These are phyloP conservation scores for Pocota personata DNA, from an alignment of 2,888 invertebrate species.

Conservation along the genomic window DNA sequence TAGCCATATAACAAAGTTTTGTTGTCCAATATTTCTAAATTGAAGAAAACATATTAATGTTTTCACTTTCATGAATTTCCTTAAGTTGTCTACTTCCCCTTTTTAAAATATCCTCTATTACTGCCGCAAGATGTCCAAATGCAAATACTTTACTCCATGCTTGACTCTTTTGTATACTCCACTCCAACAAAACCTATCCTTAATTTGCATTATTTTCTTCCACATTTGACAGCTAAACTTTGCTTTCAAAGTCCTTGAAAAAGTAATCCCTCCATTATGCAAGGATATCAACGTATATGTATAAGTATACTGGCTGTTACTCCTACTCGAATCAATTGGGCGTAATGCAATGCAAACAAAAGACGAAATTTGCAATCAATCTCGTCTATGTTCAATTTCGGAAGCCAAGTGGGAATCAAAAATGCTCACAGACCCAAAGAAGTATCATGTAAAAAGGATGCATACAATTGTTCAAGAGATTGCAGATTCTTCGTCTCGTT, in stretches of 20 bases:
- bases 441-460: background rate
- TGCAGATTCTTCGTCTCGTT: slow-evolving; percentile 1
- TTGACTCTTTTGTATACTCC: background rate
- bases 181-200: background rate
- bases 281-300: background rate
- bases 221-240: background rate
- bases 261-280: slow-evolving; percentile 1
- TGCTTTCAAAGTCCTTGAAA: slow-evolving; percentile 9
- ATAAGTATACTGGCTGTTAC: background rate
- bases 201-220: background rate
- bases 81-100: no score
- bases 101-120: no score
- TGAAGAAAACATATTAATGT: no score
- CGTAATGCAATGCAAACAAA: slow-evolving; percentile 54
- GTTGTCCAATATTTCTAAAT: no score
- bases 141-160: no score
- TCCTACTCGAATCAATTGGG: slow-evolving; percentile 41
- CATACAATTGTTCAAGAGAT: slow-evolving; percentile 18
- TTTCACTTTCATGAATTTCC: no score
- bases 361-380: slow-evolving; percentile 19
- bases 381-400: slow-evolving; percentile 41
- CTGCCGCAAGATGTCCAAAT: no score
- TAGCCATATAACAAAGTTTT: no score
- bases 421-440: slow-evolving; percentile 13
- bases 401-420: slow-evolving; percentile 22